Conservation (phyloP, 2,888 invertebrate genomes). For the Laothoe populi region DNA sequence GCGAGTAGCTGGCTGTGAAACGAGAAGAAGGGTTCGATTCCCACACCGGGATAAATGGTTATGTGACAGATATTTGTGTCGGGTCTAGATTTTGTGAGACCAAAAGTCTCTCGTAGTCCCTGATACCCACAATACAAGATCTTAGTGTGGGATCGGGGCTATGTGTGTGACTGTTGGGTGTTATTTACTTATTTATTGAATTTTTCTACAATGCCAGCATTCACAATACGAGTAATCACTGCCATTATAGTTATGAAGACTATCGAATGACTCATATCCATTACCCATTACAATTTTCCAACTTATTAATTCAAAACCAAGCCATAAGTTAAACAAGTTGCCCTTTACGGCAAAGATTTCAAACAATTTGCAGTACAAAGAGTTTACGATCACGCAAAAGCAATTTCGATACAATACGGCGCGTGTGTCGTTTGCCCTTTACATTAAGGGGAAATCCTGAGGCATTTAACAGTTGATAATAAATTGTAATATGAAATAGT, state of each 20-base stretch:
- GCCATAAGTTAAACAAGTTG: slow-evolving; percentile 36
- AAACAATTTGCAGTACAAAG: slow-evolving; percentile 62
- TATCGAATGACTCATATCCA: slow-evolving; percentile 28
- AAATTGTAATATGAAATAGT: slow-evolving; percentile 8
- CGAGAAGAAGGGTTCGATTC: too few species aligned
- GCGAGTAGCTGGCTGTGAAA: too few species aligned
- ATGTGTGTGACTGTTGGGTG: too few species aligned
- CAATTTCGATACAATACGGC: slow-evolving; percentile 58
- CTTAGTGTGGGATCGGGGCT: too few species aligned
- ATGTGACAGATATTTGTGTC: too few species aligned
- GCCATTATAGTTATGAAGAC: slow-evolving; percentile 12
- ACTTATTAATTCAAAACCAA: slow-evolving; percentile 22
- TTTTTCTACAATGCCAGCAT: too few species aligned
- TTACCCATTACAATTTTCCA: slow-evolving; percentile 30
- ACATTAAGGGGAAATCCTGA: slow-evolving; percentile 45
- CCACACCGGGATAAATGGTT: too few species aligned
- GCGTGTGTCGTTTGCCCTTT: slow-evolving; percentile 57
- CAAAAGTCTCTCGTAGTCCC: too few species aligned
- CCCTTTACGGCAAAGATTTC: slow-evolving; percentile 54
- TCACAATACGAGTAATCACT: too few species aligned
- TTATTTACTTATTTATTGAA: too few species aligned
- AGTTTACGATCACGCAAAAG: slow-evolving; percentile 65
- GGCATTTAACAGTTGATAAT: slow-evolving; percentile 56
- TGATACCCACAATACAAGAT: too few species aligned
- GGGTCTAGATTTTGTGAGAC: too few species aligned